These are phyloP conservation scores for Mesaphorura yosii DNA, from an alignment of 1,140 invertebrate genomes.

Conservation along the genomic window DNA sequence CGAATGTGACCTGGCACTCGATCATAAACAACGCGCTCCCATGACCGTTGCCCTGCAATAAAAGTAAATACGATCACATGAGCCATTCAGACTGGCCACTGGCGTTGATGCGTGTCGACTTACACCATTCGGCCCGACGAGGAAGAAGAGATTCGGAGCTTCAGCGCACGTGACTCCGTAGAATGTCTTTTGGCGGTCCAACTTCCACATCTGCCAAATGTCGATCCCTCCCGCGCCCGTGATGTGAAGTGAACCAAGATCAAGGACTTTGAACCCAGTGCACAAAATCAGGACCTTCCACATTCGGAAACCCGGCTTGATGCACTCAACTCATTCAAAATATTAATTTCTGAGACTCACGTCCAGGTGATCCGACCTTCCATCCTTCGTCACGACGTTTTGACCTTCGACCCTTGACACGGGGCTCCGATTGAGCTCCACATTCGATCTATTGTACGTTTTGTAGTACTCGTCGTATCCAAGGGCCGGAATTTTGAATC, in stretches of 20 bases:
- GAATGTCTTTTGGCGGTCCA: not conserved
- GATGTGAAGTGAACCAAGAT: conserved; percentile 15
- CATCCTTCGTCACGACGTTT: conserved; percentile 7
- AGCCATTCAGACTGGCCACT: not conserved
- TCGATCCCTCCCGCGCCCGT: not conserved
- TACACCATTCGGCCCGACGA: conserved; percentile 20
- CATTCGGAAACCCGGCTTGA: too few species aligned
- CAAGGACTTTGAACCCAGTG: conserved; percentile 16
- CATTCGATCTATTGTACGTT: conserved; percentile 11
- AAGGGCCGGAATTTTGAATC: too few species aligned
- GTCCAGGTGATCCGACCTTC: not conserved
- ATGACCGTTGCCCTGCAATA: conserved; percentile 9
- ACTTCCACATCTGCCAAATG: conserved; percentile 7
- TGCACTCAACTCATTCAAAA: too few species aligned
- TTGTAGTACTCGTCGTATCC: conserved; percentile 1
- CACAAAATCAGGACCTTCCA: conserved; percentile 8
- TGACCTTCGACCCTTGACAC: not conserved
- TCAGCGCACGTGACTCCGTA: conserved; percentile 8
- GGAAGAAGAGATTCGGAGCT: conserved; percentile 12
- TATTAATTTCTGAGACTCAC: too few species aligned
- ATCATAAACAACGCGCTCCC: conserved; percentile 16
- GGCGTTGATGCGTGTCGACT: not conserved
- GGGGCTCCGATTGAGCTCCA: not conserved
- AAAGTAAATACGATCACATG: not conserved
- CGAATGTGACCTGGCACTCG: conserved; percentile 20